Evolutionary conservation across 2,888 invertebrate species (phyloP), one percentile per base, ranked within the genome.

Genomic region (Troides helena): DNA sequence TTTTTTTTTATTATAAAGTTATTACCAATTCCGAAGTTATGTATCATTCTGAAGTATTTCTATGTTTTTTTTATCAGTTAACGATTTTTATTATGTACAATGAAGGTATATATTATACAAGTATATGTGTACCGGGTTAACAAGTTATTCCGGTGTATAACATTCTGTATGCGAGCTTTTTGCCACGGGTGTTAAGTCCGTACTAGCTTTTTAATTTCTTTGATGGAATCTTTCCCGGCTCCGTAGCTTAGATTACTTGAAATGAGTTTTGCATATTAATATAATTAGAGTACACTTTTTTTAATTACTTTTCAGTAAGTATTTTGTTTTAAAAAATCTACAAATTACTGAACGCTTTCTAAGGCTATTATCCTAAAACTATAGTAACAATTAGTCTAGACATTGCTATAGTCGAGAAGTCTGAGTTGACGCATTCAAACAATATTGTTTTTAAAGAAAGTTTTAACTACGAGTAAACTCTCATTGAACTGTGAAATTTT

Each of bases 61-160:
- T 43, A 21, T 21, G 43, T 43, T 60, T n/a, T 60, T 60, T 60
- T 14, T 18, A 60, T 17, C 2, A 60, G 17, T 36, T 36, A 60
- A 46, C 14, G 21, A 17, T 59, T 50, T 59, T 68, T 63, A 63
- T 68, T 50, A 50, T 68, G 63, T 50, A 59, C 50, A n/a, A 53
- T 25, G n/a, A 61, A 61, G n/a, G 30, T 61, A 39, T 63, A 63
- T 17, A 25, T 23, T n/a, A 36, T 63, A 50, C 57, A 21, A 30
- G 65, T 59, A 59, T 70, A 67, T 60, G 63, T 60, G 63, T 53
- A 63, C 70, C 67, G 67, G 70, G 70, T 70, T 70, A 70, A 70
- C 70, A 64, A 70, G 70, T 70, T 70, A 70, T 70, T 70, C 70
- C 67, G 56, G 67, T 64, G 67, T 59, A 39, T 59, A 53, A 53